Evolutionary conservation across 2,113 vertebrate genomes (phyloP), one percentile per base, ranked within the genome.

Genomic region (Xenopus borealis): DNA sequence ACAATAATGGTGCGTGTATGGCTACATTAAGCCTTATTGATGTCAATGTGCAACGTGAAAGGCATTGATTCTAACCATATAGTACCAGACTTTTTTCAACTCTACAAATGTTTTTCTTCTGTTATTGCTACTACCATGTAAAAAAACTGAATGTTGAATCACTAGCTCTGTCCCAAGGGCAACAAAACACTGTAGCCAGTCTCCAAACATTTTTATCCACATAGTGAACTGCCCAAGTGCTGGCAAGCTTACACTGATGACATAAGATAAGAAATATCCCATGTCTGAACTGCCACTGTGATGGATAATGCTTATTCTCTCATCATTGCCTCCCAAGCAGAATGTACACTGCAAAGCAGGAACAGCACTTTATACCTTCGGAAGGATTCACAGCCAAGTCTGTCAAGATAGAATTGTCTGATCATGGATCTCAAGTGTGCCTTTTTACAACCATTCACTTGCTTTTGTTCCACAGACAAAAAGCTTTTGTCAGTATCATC

Each of bases 361-460:
- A 81, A 81, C 76, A 86, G 80, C 69, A 78, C 78, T 80, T 80
- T 80, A 85, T 87, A 87, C 87, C 88, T 88, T 89, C 17, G 84
- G 85, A 85, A 89, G 23, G 86, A 85, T 89, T 91, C 88, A 87
- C 85, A 92, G 88, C 88, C 85, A 89, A 87, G 85, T 84, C 89
- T 93, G 86, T 91, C 88, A 90, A 85, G 85, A 87, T 88, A 87
- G 89, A 85, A 90, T 89, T 92, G 88, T 91, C 88, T 90, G 92
- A 86, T 87, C 85, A 93, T 91, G 92, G 88, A 94, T 92, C 91
- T 93, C 88, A 89, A 91, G 90, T 93, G 90, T 92, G 89, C 85
- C 90, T 88, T 89, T 94, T 90, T 91, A 90, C 86, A 92, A 93
- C 90, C 88, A 92, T 92, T 88, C 91, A 88, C 33, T 40, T 96